phyloP scores from a whole-genome alignment of 1,140 invertebrate species.

The Phthorimaea operculella region DNA sequence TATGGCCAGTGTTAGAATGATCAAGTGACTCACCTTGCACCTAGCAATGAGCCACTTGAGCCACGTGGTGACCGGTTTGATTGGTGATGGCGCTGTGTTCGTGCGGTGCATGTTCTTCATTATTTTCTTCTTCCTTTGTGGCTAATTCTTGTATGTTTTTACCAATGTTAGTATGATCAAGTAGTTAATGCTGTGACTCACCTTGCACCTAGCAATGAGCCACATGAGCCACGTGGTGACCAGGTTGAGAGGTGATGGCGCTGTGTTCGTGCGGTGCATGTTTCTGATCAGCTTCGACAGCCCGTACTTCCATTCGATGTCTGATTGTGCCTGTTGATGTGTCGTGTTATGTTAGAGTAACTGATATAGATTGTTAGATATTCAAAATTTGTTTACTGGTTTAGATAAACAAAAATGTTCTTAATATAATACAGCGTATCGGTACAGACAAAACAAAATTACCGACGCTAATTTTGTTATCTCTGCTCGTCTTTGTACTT shows the following conservation, averaged over 20 bases:
- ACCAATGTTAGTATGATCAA: too few species aligned
- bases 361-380: slow-evolving; percentile 11
- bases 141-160: too few species aligned
- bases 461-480: too few species aligned
- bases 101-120: slow-evolving; percentile 99
- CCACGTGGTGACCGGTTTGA: slow-evolving; percentile 96
- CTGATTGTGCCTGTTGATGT: slow-evolving; percentile 91
- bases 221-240: slow-evolving; percentile 93
- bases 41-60: slow-evolving; percentile 83
- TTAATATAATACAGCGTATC: too few species aligned
- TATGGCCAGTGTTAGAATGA: too few species aligned
- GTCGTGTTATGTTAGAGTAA: not conserved
- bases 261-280: slow-evolving; percentile 98
- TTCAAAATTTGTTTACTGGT: too few species aligned
- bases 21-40: slow-evolving; percentile 83
- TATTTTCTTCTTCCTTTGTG: slow-evolving; percentile 76
- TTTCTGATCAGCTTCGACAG: slow-evolving; percentile 97
- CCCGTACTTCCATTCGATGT: slow-evolving; percentile 99
- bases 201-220: slow-evolving; percentile 82
- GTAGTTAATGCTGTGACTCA: slow-evolving; percentile 36
- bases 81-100: slow-evolving; percentile 94
- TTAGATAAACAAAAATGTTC: too few species aligned
- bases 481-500: too few species aligned
- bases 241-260: slow-evolving; percentile 96
- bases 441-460: too few species aligned